A percentile compares a stretch with the other conserved stretches of the same genome.
Evolutionary conservation across 2,113 vertebrate genomes (phyloP).

Genomic region (Engystomops pustulosus): DNA sequence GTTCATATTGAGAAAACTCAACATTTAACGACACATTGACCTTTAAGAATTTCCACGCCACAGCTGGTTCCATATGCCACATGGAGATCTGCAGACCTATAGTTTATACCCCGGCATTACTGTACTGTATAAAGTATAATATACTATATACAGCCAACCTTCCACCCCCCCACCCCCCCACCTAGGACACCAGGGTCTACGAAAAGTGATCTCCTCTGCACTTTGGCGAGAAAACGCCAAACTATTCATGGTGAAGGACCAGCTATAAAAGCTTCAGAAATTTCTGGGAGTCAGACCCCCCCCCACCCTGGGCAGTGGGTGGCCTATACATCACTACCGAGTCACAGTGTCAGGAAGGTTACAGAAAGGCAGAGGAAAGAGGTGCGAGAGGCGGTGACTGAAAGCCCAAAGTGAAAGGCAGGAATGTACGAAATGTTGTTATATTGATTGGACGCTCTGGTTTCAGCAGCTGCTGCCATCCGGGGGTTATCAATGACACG

Average conservation of each 20-base stretch:
- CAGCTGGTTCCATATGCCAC: neutral
- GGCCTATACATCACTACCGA: neutral
- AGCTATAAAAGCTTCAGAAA: neutral
- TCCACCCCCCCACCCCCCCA: neutral
- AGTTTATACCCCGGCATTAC: neutral
- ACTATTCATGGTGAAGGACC: neutral
- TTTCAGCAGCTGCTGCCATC: slow-evolving; percentile 46
- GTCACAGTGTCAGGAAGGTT: slow-evolving; percentile 25
- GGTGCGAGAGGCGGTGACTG: slow-evolving; percentile 16
- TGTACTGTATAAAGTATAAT: neutral
- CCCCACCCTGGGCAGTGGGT: neutral
- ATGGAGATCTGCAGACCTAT: neutral
- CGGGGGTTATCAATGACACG: slow-evolving; percentile 19
- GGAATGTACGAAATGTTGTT: slow-evolving; percentile 39
- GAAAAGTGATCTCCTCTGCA: neutral
- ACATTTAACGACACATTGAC: neutral
- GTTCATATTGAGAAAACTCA: neutral
- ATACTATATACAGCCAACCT: neutral
- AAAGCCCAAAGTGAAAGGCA: slow-evolving; percentile 37
- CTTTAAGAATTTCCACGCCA: neutral
- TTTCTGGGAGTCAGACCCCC: neutral
- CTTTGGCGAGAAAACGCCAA: neutral
- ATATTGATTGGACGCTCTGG: slow-evolving; percentile 46
- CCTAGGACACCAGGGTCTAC: too few relatives aligned
- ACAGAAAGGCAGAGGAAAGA: neutral